These are phyloP conservation scores for Amphimallon solstitiale DNA, from an alignment of 2,888 invertebrate genomes.

Conservation along the genomic window DNA sequence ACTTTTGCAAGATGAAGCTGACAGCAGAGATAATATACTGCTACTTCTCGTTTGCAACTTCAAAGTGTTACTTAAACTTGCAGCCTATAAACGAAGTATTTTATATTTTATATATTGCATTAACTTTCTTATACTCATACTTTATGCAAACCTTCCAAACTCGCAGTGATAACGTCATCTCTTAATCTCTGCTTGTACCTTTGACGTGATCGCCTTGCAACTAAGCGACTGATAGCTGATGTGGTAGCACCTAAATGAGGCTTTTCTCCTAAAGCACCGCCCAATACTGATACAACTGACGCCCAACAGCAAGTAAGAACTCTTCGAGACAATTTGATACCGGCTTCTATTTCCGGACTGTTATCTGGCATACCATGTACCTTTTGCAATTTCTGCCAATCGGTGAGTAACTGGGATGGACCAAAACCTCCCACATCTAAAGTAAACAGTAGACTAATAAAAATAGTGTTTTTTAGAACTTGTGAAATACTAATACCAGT, in stretches of 20 bases:
- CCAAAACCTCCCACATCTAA: conserved; percentile 86
- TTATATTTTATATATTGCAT: no score
- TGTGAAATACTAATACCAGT: conserved; percentile 68
- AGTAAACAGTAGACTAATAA: conserved; percentile 43
- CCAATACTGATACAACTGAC: conserved; percentile 87
- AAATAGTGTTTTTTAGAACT: background rate
- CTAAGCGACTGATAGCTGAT: conserved; percentile 67
- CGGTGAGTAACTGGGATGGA: conserved; percentile 84
- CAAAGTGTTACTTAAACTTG: conserved; percentile 87
- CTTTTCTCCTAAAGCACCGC: conserved; percentile 75
- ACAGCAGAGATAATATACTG: conserved; percentile 85
- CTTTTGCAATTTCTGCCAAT: conserved; percentile 86
- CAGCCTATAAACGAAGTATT: conserved; percentile 69
- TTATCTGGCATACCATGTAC: conserved; percentile 74
- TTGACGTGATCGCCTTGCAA: conserved; percentile 67
- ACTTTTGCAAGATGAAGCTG: conserved; percentile 89
- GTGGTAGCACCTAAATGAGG: conserved; percentile 59
- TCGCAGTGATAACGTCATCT: conserved; percentile 84
- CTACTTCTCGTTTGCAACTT: conserved; percentile 92
- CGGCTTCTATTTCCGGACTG: conserved; percentile 82
- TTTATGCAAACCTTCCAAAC: conserved; percentile 90
- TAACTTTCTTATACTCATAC: conserved; percentile 57
- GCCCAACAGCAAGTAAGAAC: conserved; percentile 93
- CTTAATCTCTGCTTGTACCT: conserved; percentile 71
- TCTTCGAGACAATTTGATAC: conserved; percentile 78